Conservation (phyloP, 2,888 invertebrate genomes). For the Hermaeophaga mercurialis region DNA sequence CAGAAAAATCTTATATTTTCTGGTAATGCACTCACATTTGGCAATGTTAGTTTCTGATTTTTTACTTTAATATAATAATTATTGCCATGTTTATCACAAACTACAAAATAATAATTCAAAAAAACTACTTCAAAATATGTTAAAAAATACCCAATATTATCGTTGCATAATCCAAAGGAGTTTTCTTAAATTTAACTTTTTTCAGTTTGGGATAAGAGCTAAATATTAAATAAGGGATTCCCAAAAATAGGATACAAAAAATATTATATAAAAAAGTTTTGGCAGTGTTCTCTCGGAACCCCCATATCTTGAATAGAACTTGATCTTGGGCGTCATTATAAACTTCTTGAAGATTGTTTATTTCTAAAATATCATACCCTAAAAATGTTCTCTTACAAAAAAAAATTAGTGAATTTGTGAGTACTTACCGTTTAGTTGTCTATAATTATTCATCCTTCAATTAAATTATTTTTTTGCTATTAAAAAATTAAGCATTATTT, state of each 20-base stretch:
- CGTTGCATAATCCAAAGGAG: slow-evolving; percentile 17
- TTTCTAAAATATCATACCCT: slow-evolving; percentile 20
- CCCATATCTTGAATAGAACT: slow-evolving; percentile 17
- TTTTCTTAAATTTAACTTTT: slow-evolving; percentile 18
- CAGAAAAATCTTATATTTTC: slow-evolving; percentile 59
- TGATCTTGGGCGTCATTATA: slow-evolving; percentile 12
- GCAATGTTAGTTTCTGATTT: slow-evolving; percentile 51
- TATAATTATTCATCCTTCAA: neutral
- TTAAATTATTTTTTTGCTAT: too few relatives aligned
- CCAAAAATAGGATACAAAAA: slow-evolving; percentile 18
- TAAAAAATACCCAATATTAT: slow-evolving; percentile 20
- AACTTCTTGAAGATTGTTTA: slow-evolving; percentile 14
- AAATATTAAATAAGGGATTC: slow-evolving; percentile 30
- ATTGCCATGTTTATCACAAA: slow-evolving; percentile 13
- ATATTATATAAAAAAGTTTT: slow-evolving; percentile 21
- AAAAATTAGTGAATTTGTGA: too few relatives aligned
- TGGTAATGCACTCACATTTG: slow-evolving; percentile 29
- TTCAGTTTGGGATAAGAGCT: slow-evolving; percentile 18
- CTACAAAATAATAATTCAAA: slow-evolving; percentile 15
- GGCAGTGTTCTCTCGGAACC: neutral
- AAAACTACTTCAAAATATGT: neutral
- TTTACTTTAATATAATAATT: slow-evolving; percentile 12
- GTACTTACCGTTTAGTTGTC: neutral
- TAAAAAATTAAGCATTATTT: too few relatives aligned
- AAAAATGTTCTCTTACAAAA: too few relatives aligned